Evolutionary conservation across 2,113 vertebrate genomes (phyloP).

Genomic region (Psephotus haematonotus): DNA sequence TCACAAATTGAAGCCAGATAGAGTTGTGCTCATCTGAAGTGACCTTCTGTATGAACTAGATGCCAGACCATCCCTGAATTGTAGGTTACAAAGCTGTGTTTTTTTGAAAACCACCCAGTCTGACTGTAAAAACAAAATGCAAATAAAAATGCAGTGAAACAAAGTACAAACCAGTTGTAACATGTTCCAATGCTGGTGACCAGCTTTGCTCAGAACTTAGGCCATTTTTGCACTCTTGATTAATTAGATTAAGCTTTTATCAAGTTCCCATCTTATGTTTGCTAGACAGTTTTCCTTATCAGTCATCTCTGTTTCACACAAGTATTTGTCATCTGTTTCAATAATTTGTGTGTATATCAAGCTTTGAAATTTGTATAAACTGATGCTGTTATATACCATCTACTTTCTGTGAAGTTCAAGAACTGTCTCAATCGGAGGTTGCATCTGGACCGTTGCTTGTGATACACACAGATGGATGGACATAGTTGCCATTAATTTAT

Average conservation of each 20-base stretch:
- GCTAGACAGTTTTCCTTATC: background rate
- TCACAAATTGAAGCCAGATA: background rate
- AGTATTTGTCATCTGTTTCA: background rate
- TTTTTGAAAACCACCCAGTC: background rate
- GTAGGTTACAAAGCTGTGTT: background rate
- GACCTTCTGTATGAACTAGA: background rate
- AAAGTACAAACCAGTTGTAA: background rate
- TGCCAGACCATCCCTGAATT: background rate
- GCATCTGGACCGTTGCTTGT: background rate
- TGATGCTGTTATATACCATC: background rate
- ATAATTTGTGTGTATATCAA: background rate
- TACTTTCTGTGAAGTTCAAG: background rate
- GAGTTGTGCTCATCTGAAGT: background rate
- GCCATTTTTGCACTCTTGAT: background rate
- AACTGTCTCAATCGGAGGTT: background rate
- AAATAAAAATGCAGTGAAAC: background rate
- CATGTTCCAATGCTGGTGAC: background rate
- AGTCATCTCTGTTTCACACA: background rate
- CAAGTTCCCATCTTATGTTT: background rate
- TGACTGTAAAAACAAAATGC: background rate
- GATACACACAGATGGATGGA: background rate
- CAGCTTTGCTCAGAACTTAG: background rate
- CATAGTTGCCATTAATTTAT: slow-evolving; percentile 4
- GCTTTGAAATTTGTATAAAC: background rate
- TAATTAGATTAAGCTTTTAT: background rate